Evolutionary conservation across 2,113 vertebrate genomes (phyloP), one percentile per base, ranked within the genome.

Genomic region (Mellivora capensis): DNA sequence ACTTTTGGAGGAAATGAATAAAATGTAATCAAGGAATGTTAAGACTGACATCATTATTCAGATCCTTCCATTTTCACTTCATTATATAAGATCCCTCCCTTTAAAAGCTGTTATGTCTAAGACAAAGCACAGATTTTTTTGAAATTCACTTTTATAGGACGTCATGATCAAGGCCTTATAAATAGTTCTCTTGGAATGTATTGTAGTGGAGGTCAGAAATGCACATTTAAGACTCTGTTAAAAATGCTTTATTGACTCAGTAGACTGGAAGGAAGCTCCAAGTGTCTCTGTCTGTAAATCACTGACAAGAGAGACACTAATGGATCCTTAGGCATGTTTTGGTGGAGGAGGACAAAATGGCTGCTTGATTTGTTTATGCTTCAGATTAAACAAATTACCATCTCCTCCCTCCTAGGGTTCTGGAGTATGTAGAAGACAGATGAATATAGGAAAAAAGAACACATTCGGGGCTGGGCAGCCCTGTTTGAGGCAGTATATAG

Each of bases 161-260:
- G 91, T 96, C 23, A 92, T 72, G 71, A 94, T 94, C 61, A 80
- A 93, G 59, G 23, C n/a, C 34, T 88, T 95, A 96, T 95, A 95
- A 95, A 94, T 95, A 98, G 71, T 80, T 97, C 49, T 95, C 42
- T 64, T 34, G 42, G 77, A 98, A 72, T 64, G 89, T 76, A 94
- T 93, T 95, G 79, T 81, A 77, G 79, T 0, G 0, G 76, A 80
- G 95, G 87, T 96, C 96, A 98, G 96, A 98, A 97, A 97, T 95
- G 81, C 89, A 93, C 96, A 94, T 95, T 97, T 98, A 98, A 95
- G 94, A 92, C 79, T 86, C 87, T 97, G 90, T 97, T 96, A 96
- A 98, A 98, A 97, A 96, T 9, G 59, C 80, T 93, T 98, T 98
- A 98, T 98, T 98, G 98, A 98, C 94, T 59, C 87, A 79, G 57